Base-by-base conservation (phyloP, 1,140 invertebrate genomes). In the Drosophila sproati region DNA sequence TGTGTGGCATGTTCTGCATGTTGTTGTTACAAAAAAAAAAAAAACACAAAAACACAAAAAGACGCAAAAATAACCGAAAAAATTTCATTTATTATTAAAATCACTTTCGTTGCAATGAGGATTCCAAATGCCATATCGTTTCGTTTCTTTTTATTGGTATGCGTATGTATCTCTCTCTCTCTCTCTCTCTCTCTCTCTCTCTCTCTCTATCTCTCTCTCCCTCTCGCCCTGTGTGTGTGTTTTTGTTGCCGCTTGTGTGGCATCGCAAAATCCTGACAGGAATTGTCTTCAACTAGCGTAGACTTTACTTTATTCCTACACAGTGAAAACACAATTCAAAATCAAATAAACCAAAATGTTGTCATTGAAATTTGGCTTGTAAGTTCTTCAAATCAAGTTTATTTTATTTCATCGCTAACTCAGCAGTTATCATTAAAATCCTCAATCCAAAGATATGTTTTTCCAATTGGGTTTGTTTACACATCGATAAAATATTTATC, bases 71-170 rank as follows among this genome's bases (percentile, higher is more conserved):
- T 20, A 20, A 20, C 20, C 20, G 20, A 20, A 20, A 20, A 20
- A 75, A 88, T 74, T 82, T 90, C 87, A 90, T 90, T 86, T 80
- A 90, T 90, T 90, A 90, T 90, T 90, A 90, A 90, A 90, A 90
- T 90, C 86, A 90, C 86, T 90, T 90, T 90, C 86, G 86, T 90
- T 90, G 86, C 86, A 90, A 90, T 90, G 86, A 90, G 86, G 80
- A 88, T 83, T 87, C 83, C 83, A 83, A 87, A 87, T 87, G 80
- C 88, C 80, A 80, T 77, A 83, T 88, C 83, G 85, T 88, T 87
- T 88, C 85, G 85, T 88, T 89, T 78, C 77, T 83, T 88, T 88
- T 87, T 87, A 87, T 87, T 87, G 83, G 82, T 79, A 77, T 87
- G 82, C 82, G 82, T 87, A 64, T 87, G 67, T 63, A 29, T 41